A percentile compares a stretch with the other conserved stretches of the same genome.
Conservation (phyloP, 2,113 vertebrate genomes). For the Brachyhypopomus occidentalis region DNA sequence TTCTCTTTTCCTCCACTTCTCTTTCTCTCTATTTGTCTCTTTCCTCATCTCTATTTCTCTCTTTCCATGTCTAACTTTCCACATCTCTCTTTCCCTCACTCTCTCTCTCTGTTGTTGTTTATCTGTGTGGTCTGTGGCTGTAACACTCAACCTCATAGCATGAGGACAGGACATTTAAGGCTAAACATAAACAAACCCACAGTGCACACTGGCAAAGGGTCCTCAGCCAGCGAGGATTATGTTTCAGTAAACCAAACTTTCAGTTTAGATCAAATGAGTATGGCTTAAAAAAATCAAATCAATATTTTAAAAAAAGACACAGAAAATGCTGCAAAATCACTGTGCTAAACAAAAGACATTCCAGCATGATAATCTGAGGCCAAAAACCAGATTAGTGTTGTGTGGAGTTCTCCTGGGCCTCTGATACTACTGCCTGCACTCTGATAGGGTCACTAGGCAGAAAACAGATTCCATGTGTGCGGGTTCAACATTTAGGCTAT, state of each 20-base stretch:
- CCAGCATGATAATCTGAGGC: background rate
- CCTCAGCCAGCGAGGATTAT: background rate
- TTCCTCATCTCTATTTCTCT: background rate
- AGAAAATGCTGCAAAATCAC: background rate
- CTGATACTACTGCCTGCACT: background rate
- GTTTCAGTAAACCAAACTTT: constrained; percentile 3
- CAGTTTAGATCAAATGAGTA: background rate
- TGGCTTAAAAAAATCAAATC: background rate
- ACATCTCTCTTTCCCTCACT: background rate
- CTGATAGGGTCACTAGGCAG: background rate
- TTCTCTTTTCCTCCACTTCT: too few species aligned
- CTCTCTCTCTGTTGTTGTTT: constrained; percentile 5
- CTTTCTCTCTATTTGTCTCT: too few species aligned
- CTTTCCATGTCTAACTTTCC: background rate
- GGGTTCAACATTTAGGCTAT: background rate
- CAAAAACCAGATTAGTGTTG: constrained; percentile 4
- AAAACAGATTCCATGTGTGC: too few species aligned
- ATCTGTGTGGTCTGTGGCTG: background rate
- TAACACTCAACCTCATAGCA: background rate
- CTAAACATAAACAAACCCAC: background rate
- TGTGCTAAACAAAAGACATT: constrained; percentile 4
- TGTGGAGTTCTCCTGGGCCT: constrained; percentile 1
- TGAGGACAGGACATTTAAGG: background rate
- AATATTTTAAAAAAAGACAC: background rate
- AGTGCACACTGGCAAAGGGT: background rate